Conservation (phyloP, 2,888 invertebrate genomes). For the Cosmia pyralina region DNA sequence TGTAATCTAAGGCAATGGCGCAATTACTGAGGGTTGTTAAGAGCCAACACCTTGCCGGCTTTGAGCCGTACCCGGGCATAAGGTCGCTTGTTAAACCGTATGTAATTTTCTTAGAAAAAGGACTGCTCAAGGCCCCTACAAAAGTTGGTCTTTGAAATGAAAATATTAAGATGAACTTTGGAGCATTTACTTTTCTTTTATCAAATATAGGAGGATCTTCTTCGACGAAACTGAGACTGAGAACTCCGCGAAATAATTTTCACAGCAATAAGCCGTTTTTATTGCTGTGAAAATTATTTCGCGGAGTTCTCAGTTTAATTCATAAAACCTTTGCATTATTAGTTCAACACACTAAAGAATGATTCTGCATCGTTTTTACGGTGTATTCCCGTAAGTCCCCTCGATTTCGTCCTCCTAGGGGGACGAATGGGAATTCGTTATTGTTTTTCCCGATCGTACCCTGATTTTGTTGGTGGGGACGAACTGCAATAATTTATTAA, state of each 20-base stretch:
- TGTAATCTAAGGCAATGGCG: slow-evolving; percentile 57
- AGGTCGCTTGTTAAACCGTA: slow-evolving; percentile 39
- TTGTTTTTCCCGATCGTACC: no score
- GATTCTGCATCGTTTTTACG: slow-evolving; percentile 16
- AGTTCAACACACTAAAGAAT: slow-evolving; percentile 17
- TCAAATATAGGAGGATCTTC: slow-evolving; percentile 20
- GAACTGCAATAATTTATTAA: no score
- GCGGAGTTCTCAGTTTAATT: background rate
- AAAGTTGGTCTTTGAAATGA: slow-evolving; percentile 32
- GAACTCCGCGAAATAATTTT: no score
- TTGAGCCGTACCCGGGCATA: slow-evolving; percentile 14
- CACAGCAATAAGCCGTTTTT: no score
- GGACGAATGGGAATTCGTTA: no score
- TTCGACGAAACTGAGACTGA: no score
- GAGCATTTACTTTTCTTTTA: slow-evolving; percentile 31
- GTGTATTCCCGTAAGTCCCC: no score
- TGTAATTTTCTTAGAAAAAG: slow-evolving; percentile 43
- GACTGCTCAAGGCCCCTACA: slow-evolving; percentile 13
- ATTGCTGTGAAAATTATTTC: slow-evolving; percentile 14
- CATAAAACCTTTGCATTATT: background rate
- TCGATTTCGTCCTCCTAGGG: no score
- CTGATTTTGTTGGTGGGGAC: no score
- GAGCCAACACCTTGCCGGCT: slow-evolving; percentile 37
- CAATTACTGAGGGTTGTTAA: slow-evolving; percentile 52
- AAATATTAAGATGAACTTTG: slow-evolving; percentile 47